Evolutionary conservation across 2,888 invertebrate genomes (phyloP), one percentile per base, ranked within the genome.

Genomic region (Heliconius sara): DNA sequence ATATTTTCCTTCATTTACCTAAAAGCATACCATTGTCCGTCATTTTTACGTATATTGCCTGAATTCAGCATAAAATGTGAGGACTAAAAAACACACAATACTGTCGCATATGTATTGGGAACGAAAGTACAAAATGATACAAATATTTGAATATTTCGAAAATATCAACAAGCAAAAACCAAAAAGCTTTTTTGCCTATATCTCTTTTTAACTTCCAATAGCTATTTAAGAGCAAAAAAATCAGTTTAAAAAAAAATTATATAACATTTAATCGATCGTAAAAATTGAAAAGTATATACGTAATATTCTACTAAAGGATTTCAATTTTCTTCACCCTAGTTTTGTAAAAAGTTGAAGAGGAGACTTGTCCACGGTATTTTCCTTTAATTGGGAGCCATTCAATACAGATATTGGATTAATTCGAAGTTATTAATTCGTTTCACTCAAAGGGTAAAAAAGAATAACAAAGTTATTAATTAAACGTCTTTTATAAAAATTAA

Each of bases 301-400:
- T 22, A 52, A 52, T 52, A 72, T 7, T 39, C 39, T 12, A 57
- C 34, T 34, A 57, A 73, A n/a, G 57, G 76, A 79, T 81, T 80
- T 72, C 68, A 78, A 82, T 81, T 81, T 76, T 63, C 76, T 60
- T 78, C 75, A 60, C 73, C 60, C 73, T 73, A 39, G 60, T 60
- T 60, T 60, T 25, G 60, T 60, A 73, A 73, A 73, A 73, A 73
- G 73, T 39, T 73, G 73, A 70, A 79, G 68, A 67, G 73, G 60
- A 87, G 85, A 90, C 90, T 89, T 90, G 88, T 90, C 90, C 85
- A 89, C 88, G 86, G 86, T 86, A 84, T 81, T 79, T 86, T 85
- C 84, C 86, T 89, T 91, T 92, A 92, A 93, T 93, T 93, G 92
- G 88, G 89, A 87, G 87, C 90, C 87, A 91, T 93, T 93, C 90